Evolutionary conservation across 2,797 vertebrate genomes (phyloP).

Genomic region (Pygocentrus nattereri): DNA sequence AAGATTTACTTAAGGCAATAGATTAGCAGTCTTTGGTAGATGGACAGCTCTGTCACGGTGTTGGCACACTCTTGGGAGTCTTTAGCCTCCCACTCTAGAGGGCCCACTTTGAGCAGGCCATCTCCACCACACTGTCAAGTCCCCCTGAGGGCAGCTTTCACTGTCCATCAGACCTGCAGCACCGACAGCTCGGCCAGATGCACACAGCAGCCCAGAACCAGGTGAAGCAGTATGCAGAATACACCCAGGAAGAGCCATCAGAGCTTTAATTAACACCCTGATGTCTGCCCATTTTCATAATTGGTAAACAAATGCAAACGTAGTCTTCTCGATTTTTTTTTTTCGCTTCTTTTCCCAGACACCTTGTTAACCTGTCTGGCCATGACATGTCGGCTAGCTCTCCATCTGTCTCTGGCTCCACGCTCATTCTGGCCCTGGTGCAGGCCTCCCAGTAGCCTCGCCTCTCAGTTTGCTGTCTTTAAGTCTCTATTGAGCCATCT

Average conservation of each 20-base stretch:
- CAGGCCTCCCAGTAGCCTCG: constrained; percentile 76
- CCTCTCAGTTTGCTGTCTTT: constrained; percentile 78
- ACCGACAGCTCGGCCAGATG: constrained; percentile 59
- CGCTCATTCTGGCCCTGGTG: constrained; percentile 73
- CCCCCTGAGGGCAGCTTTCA: constrained; percentile 58
- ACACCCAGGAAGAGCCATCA: constrained; percentile 53
- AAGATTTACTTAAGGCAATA: constrained; percentile 51
- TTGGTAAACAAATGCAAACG: constrained; percentile 53
- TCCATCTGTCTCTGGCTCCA: constrained; percentile 74
- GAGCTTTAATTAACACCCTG: constrained; percentile 60
- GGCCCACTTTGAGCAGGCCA: constrained; percentile 39
- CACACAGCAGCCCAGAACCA: constrained; percentile 50
- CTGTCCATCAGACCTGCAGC: constrained; percentile 50
- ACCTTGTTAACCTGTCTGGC: constrained; percentile 77
- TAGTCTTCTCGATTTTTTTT: constrained; percentile 42
- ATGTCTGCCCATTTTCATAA: constrained; percentile 42
- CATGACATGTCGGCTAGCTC: constrained; percentile 66
- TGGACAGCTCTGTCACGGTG: constrained; percentile 27
- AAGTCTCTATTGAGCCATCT: constrained; percentile 80
- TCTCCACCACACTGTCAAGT: constrained; percentile 34
- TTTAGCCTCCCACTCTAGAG: constrained; percentile 50
- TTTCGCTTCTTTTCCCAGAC: constrained; percentile 48
- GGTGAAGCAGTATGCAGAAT: constrained; percentile 45
- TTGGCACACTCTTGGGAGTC: constrained; percentile 44
- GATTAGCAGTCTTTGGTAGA: constrained; percentile 42